These are phyloP conservation scores for Triops longicaudatus DNA, from an alignment of 1,140 invertebrate species.

Conservation along the genomic window DNA sequence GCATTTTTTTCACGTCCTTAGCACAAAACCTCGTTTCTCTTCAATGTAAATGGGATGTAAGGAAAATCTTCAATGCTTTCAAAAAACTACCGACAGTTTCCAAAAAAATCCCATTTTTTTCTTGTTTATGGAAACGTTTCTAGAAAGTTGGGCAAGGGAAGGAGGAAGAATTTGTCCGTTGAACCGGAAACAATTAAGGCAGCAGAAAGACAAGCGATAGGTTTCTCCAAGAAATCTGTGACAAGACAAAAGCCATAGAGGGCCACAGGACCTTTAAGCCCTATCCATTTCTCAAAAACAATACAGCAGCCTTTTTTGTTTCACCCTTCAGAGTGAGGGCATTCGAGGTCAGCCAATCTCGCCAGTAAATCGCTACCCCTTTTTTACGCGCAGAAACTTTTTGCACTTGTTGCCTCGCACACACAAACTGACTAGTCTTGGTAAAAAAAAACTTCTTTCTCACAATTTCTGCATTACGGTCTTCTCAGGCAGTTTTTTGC, in stretches of 20 bases:
- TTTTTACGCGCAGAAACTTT: background rate
- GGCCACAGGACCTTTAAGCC: too few relatives aligned
- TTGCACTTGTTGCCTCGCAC: conserved; percentile 14
- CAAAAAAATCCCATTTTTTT: background rate
- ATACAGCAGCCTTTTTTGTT: too few relatives aligned
- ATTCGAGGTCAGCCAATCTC: too few relatives aligned
- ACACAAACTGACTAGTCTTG: background rate
- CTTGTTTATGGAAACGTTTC: background rate
- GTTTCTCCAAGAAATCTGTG: background rate
- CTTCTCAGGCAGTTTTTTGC: background rate
- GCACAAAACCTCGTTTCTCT: background rate
- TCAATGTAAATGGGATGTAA: background rate
- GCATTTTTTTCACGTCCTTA: background rate
- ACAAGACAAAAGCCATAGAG: too few relatives aligned
- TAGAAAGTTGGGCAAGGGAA: background rate
- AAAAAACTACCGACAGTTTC: background rate
- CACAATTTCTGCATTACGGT: background rate
- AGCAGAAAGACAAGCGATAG: background rate
- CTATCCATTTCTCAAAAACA: too few relatives aligned
- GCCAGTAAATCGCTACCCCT: background rate
- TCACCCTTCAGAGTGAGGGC: too few relatives aligned
- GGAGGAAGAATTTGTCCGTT: background rate
- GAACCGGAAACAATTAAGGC: background rate
- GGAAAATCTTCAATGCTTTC: background rate
- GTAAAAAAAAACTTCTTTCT: background rate